These are phyloP conservation scores for Hirundo rustica DNA, from an alignment of 2,797 vertebrate species.

Conservation along the genomic window DNA sequence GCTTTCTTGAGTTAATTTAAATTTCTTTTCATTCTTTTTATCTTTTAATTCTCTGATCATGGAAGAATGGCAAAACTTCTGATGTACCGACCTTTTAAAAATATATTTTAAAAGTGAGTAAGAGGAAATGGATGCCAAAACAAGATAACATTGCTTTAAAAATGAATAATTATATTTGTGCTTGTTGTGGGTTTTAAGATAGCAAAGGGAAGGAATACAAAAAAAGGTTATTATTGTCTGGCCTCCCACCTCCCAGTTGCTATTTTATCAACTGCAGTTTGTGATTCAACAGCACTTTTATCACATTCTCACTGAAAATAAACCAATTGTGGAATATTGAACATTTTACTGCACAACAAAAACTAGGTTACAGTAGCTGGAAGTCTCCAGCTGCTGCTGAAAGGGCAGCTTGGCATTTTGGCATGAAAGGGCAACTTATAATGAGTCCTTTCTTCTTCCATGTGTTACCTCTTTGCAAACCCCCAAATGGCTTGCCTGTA, in stretches of 20 bases:
- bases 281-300: neutral
- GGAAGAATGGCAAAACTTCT: neutral
- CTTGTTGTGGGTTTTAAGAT: neutral
- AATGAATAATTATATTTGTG: neutral
- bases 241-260: neutral
- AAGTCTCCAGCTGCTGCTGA: conserved; percentile 12
- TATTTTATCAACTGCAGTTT: neutral
- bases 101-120: neutral
- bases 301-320: neutral
- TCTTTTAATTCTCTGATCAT: neutral
- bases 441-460: neutral
- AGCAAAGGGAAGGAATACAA: neutral
- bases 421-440: conserved; percentile 16
- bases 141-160: neutral
- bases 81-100: neutral
- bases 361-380: neutral
- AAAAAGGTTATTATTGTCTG: neutral
- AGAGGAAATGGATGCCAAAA: neutral
- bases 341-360: conserved; percentile 10
- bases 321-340: conserved; percentile 9
- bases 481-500: neutral
- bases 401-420: conserved; percentile 49
- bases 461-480: neutral
- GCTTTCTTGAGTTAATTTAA: neutral
- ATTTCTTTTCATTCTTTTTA: neutral